Conservation (phyloP, 2,113 vertebrate genomes). For the Osmerus mordax region DNA sequence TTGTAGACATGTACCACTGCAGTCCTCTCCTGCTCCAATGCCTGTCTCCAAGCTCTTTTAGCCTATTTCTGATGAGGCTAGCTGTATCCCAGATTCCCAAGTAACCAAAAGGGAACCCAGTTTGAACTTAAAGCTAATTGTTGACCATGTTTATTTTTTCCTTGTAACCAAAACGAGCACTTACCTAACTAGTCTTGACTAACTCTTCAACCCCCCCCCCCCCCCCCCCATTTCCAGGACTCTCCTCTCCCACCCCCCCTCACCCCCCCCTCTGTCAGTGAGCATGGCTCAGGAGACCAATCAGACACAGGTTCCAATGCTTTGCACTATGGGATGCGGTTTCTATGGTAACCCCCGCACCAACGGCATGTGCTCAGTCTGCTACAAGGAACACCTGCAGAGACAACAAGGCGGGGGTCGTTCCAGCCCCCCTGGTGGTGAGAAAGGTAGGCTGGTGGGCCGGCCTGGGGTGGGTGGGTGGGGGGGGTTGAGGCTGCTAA, state of each 20-base stretch:
- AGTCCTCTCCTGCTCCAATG: constrained; percentile 24
- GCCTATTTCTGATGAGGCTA: not conserved
- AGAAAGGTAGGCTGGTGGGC: constrained; percentile 68
- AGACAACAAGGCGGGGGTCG: constrained; percentile 84
- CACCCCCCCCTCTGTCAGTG: constrained; percentile 39
- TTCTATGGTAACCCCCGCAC: constrained; percentile 89
- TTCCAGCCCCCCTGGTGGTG: constrained; percentile 81
- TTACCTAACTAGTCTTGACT: constrained; percentile 33
- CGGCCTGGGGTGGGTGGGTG: constrained; percentile 14
- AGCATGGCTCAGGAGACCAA: constrained; percentile 92
- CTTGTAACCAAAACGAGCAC: not conserved
- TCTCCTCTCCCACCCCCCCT: constrained; percentile 67
- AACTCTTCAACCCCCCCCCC: constrained; percentile 37
- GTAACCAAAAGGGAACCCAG: constrained; percentile 19
- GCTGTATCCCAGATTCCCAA: not conserved
- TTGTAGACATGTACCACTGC: too few species aligned
- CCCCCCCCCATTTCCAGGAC: constrained; percentile 58
- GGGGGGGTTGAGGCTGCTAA: constrained; percentile 23
- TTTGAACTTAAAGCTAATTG: not conserved
- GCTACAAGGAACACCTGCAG: constrained; percentile 89
- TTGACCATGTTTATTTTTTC: not conserved
- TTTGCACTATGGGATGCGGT: constrained; percentile 86
- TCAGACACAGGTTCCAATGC: constrained; percentile 87
- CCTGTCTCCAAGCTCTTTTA: constrained; percentile 45
- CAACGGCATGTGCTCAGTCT: constrained; percentile 90